A percentile compares a stretch with the other conserved stretches of the same genome.
Conservation (phyloP, 2,113 vertebrate species). For the Camelus dromedarius region DNA sequence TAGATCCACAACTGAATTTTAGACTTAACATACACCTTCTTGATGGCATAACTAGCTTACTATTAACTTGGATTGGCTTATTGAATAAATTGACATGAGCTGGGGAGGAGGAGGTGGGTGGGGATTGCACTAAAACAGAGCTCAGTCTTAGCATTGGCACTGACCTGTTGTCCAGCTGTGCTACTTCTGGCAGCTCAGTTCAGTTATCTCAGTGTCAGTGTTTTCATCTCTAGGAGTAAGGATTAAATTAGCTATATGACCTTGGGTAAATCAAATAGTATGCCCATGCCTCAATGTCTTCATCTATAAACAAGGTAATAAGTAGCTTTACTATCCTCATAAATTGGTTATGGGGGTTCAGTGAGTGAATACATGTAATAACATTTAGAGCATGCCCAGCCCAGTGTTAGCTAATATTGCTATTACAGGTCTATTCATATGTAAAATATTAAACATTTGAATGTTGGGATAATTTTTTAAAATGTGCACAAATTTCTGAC, state of each 20-base stretch:
- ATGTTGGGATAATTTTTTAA: not conserved
- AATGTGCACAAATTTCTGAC: not conserved
- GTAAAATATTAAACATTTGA: not conserved
- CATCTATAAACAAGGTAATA: not conserved
- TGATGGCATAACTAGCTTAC: not conserved
- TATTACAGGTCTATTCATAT: not conserved
- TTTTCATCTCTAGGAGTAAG: not conserved
- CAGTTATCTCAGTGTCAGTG: not conserved
- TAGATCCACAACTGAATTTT: not conserved
- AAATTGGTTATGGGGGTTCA: not conserved
- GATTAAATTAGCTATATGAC: not conserved
- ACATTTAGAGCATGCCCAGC: not conserved
- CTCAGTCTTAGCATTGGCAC: not conserved
- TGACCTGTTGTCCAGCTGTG: not conserved
- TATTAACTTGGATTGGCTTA: not conserved
- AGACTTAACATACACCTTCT: not conserved
- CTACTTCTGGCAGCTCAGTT: not conserved
- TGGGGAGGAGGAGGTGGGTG: not conserved
- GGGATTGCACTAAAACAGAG: not conserved
- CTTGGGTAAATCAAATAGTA: not conserved
- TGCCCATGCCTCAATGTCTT: not conserved
- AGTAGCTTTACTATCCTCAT: not conserved
- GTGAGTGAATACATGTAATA: not conserved
- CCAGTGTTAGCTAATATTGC: not conserved
- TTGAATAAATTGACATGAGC: not conserved